Percentiles rank a stretch among this genome's conserved stretches.
Evolutionary conservation across 2,888 invertebrate species (phyloP).

Genomic region (Drosophila eohydei): DNA sequence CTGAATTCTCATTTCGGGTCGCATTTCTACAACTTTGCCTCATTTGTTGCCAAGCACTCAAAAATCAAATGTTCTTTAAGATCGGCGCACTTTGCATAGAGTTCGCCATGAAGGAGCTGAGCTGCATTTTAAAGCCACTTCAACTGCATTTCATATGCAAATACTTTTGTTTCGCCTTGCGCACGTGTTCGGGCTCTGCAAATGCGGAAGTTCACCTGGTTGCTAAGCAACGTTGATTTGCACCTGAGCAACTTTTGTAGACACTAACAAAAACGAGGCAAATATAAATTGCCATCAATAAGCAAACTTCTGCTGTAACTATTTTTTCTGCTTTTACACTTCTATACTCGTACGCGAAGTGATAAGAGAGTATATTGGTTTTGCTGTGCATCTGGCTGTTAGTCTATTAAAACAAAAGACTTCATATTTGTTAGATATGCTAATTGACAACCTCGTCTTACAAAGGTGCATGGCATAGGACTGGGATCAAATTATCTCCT

Average conservation of each 20-base stretch:
- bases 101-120: background rate
- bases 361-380: background rate
- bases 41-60: conserved; percentile 8
- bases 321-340: background rate
- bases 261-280: background rate
- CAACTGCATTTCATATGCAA: conserved; percentile 37
- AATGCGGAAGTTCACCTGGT: background rate
- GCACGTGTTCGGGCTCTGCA: conserved; percentile 50
- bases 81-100: conserved; percentile 4
- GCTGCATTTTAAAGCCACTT: conserved; percentile 3
- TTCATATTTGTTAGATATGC: too few species aligned
- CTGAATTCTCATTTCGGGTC: conserved; percentile 36
- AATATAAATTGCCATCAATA: background rate
- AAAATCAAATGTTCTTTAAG: background rate
- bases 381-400: too few species aligned
- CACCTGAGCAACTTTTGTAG: background rate
- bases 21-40: conserved; percentile 24
- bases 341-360: background rate
- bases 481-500: too few species aligned
- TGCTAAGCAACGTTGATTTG: background rate
- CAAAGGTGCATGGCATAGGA: too few species aligned
- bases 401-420: too few species aligned
- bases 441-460: too few species aligned
- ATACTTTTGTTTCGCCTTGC: conserved; percentile 18
- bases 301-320: background rate